phyloP scores from a whole-genome alignment of 2,888 invertebrate species.

The Pyrocoelia pectoralis region DNA sequence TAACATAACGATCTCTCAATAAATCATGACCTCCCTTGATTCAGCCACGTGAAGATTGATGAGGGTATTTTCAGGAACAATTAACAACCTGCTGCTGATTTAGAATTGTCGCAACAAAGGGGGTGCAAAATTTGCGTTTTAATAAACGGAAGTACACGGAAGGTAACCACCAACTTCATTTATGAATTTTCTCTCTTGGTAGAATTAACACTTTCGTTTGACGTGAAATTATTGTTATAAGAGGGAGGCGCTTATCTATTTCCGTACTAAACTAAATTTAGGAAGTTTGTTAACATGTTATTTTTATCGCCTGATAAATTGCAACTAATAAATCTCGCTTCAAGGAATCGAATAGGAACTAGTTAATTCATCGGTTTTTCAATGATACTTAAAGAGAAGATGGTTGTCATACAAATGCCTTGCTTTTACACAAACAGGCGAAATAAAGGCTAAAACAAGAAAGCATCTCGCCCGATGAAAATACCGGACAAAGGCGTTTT shows the following conservation, averaged over 20 bases:
- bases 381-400: background rate
- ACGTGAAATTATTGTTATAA: constrained; percentile 27
- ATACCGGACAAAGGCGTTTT: constrained; percentile 39
- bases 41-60: constrained; percentile 24
- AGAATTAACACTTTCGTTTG: constrained; percentile 10
- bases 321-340: background rate
- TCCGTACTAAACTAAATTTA: background rate
- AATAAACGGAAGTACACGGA: constrained; percentile 31
- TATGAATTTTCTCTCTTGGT: constrained; percentile 20
- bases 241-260: background rate
- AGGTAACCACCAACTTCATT: constrained; percentile 29
- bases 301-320: background rate
- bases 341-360: background rate
- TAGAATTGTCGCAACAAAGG: constrained; percentile 21
- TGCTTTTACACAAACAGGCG: constrained; percentile 14
- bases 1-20: constrained; percentile 27
- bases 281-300: background rate
- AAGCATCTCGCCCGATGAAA: constrained; percentile 22
- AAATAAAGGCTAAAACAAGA: constrained; percentile 32
- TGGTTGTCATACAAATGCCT: background rate
- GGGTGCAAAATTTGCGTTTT: constrained; percentile 24
- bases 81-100: constrained; percentile 27
- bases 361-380: background rate
- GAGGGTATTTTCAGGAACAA: constrained; percentile 29
- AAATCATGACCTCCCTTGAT: constrained; percentile 27